phyloP scores from a whole-genome alignment of 2,113 vertebrate species.

The Crotalus viridis region DNA sequence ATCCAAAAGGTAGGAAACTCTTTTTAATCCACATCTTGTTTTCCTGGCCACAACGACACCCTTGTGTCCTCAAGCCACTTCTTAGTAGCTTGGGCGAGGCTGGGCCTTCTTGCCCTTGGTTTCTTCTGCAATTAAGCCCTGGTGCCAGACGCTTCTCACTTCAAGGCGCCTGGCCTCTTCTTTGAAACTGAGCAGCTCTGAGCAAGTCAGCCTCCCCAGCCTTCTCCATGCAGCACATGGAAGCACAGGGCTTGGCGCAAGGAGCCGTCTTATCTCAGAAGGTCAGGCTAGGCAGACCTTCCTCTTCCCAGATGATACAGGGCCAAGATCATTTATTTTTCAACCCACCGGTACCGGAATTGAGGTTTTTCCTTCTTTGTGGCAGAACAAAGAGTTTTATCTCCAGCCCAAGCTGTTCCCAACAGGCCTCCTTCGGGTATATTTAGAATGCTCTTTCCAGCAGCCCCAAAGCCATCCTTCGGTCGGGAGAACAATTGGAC shows the following conservation, averaged over 20 bases:
- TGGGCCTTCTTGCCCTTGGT: not conserved
- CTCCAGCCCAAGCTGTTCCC: not conserved
- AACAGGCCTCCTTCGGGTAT: not conserved
- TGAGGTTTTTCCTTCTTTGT: not conserved
- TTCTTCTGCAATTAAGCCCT: not conserved
- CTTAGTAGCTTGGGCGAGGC: not conserved
- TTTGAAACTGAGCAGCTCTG: not conserved
- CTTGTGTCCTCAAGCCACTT: not conserved
- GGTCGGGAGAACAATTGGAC: not conserved
- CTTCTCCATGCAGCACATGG: not conserved
- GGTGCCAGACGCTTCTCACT: not conserved
- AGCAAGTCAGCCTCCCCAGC: too few species aligned
- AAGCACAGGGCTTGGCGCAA: not conserved
- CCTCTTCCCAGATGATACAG: not conserved
- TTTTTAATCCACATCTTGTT: not conserved
- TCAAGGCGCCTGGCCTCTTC: not conserved
- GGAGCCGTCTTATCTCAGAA: conserved; percentile 1
- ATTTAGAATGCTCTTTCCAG: not conserved
- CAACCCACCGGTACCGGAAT: not conserved
- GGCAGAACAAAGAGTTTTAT: conserved; percentile 22
- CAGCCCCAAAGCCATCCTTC: not conserved
- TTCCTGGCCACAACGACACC: not conserved
- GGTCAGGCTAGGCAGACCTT: not conserved
- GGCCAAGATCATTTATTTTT: not conserved
- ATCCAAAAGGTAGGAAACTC: not conserved